Percentiles rank a stretch among this genome's conserved stretches.
These are phyloP conservation scores for Maccullochella peelii DNA, from an alignment of 2,113 vertebrate genomes.

Conservation along the genomic window DNA sequence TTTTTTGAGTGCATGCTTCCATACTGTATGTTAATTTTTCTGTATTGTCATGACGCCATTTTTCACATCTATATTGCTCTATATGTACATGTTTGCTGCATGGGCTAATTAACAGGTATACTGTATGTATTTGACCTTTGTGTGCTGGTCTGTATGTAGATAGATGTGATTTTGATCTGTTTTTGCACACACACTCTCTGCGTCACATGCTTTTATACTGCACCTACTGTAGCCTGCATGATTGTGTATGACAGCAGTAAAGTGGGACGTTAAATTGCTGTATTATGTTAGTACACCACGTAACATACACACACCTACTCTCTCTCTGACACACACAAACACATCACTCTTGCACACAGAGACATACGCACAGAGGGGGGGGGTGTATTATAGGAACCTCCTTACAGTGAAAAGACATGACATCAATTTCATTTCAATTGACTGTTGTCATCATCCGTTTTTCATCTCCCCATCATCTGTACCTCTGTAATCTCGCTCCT, in stretches of 20 bases:
- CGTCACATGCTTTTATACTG: slow-evolving; percentile 48
- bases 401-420: slow-evolving; percentile 53
- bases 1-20: slow-evolving; percentile 42
- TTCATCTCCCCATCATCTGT: slow-evolving; percentile 59
- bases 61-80: slow-evolving; percentile 9
- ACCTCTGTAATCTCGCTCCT: slow-evolving; percentile 25
- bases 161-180: slow-evolving; percentile 46
- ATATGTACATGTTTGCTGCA: slow-evolving; percentile 12
- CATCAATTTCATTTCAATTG: slow-evolving; percentile 72
- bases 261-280: slow-evolving; percentile 71
- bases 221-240: slow-evolving; percentile 41
- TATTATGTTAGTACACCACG: slow-evolving; percentile 51
- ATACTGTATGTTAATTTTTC: slow-evolving; percentile 37
- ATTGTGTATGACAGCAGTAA: slow-evolving; percentile 70
- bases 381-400: slow-evolving; percentile 45
- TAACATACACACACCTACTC: slow-evolving; percentile 39
- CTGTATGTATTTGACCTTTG: slow-evolving; percentile 38
- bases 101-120: slow-evolving; percentile 40
- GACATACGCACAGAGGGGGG: slow-evolving; percentile 7
- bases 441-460: slow-evolving; percentile 66
- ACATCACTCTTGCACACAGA: slow-evolving; percentile 20
- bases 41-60: slow-evolving; percentile 11
- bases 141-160: slow-evolving; percentile 29
- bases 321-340: slow-evolving; percentile 26
- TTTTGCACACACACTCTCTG: slow-evolving; percentile 25